phyloP scores from a whole-genome alignment of 2,888 invertebrate species.

The Julus scandinavius region DNA sequence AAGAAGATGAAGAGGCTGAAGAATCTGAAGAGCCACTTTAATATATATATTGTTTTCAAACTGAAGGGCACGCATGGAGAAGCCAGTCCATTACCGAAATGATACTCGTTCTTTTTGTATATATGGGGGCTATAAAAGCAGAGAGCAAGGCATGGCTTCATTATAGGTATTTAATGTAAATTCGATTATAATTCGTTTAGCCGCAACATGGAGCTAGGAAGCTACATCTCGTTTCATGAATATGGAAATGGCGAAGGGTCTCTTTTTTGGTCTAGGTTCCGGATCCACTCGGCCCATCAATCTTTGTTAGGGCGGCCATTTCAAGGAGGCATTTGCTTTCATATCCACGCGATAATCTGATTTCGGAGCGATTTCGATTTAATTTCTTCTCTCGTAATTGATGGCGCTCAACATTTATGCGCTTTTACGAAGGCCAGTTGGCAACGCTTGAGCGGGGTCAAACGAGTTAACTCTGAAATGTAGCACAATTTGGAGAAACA shows the following conservation, averaged over 20 bases:
- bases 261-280: background rate
- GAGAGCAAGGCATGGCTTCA: constrained; percentile 11
- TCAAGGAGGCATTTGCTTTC: background rate
- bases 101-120: background rate
- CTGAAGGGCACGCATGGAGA: background rate
- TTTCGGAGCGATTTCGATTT: constrained; percentile 55
- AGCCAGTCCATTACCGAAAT: background rate
- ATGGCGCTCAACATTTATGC: constrained; percentile 30
- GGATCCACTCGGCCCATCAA: background rate
- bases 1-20: no score
- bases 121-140: background rate
- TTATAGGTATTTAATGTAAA: constrained; percentile 18
- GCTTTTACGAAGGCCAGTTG: background rate
- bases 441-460: constrained; percentile 12
- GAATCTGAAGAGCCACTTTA: no score
- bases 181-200: constrained; percentile 18
- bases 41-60: background rate
- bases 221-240: background rate
- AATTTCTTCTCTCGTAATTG: constrained; percentile 55
- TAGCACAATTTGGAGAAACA: background rate
- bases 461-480: constrained; percentile 3
- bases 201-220: background rate
- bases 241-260: background rate
- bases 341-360: constrained; percentile 52
- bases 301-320: constrained; percentile 18